Evolutionary conservation across 2,797 vertebrate species (phyloP).

Genomic region (Chelmon rostratus): DNA sequence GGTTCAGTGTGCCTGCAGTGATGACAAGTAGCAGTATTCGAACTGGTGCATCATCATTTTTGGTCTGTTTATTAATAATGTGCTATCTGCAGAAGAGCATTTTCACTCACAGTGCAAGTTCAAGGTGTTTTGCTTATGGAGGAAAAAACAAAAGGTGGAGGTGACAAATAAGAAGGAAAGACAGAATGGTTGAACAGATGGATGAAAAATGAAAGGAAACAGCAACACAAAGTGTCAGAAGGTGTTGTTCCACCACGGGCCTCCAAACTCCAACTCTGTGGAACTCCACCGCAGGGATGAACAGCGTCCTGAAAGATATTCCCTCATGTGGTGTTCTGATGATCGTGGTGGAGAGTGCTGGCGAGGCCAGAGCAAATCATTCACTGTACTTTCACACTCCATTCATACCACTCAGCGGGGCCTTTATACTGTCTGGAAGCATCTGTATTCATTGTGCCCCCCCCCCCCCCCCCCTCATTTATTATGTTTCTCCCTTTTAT

Average conservation of each 20-base stretch:
- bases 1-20: too few species aligned
- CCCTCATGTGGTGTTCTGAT: too few species aligned
- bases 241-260: too few species aligned
- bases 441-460: slow-evolving; percentile 1
- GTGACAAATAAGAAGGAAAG: too few species aligned
- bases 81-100: neutral
- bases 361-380: neutral
- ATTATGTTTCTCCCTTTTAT: neutral
- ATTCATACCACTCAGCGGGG: neutral
- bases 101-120: neutral
- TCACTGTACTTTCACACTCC: neutral
- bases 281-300: neutral
- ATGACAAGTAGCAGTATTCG: too few species aligned
- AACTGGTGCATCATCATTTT: neutral
- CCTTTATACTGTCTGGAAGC: neutral
- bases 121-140: too few species aligned
- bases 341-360: neutral
- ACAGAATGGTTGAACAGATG: neutral
- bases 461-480: neutral
- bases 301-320: too few species aligned
- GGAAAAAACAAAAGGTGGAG: neutral
- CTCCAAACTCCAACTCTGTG: neutral
- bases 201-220: neutral
- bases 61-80: too few species aligned
- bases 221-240: too few species aligned